Evolutionary conservation across 2,113 vertebrate species (phyloP).

Genomic region (Psittacula cyanocephala): DNA sequence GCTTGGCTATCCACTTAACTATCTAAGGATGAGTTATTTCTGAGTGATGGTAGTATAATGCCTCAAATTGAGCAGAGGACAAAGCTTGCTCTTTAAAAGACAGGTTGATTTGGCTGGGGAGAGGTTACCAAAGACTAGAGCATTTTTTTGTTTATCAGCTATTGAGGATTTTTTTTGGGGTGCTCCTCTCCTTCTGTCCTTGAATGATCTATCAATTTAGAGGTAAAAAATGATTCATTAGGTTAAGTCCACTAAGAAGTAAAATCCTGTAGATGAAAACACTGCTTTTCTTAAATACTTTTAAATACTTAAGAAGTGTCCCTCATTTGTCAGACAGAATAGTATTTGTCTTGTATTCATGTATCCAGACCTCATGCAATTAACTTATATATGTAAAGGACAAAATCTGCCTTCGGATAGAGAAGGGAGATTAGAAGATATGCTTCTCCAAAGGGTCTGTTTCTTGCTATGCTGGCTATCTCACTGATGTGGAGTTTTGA

Average conservation of each 20-base stretch:
- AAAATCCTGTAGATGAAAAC: not conserved
- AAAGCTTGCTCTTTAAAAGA: not conserved
- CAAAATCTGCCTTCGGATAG: not conserved
- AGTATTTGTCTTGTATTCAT: not conserved
- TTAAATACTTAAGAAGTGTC: not conserved
- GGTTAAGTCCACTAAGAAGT: not conserved
- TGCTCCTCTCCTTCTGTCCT: not conserved
- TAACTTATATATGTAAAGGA: not conserved
- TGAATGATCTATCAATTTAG: not conserved
- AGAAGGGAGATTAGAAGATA: not conserved
- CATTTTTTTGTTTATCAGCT: not conserved
- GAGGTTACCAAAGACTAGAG: not conserved
- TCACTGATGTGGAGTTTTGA: not conserved
- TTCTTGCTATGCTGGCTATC: not conserved
- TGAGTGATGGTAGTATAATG: not conserved
- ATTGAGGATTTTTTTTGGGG: not conserved
- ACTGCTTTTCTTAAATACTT: not conserved
- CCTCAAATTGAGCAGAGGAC: not conserved
- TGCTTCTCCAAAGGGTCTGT: not conserved
- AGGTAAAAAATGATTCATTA: not conserved
- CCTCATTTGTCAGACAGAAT: not conserved
- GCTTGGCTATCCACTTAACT: no score
- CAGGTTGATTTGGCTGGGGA: not conserved
- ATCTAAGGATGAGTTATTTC: not conserved
- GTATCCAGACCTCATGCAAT: not conserved